phyloP scores from a whole-genome alignment of 2,888 invertebrate species.

The Campaea margaritaria region DNA sequence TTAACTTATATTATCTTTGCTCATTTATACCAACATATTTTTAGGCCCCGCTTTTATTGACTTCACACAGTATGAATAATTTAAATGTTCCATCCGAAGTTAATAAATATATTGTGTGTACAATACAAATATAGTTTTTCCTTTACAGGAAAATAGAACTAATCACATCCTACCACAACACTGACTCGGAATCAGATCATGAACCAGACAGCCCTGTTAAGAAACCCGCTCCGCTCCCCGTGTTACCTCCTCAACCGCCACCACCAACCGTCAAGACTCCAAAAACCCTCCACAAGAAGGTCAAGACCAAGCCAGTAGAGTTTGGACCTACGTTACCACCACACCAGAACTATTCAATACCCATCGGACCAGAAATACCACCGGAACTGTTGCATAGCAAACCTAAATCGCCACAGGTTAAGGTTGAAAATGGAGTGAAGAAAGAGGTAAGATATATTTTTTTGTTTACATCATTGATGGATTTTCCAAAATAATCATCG shows the following conservation, averaged over 20 bases:
- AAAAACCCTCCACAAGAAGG: conserved; percentile 56
- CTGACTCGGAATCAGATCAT: conserved; percentile 83
- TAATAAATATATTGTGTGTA: no score
- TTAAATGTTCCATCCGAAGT: no score
- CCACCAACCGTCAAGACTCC: conserved; percentile 34
- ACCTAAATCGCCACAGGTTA: conserved; percentile 47
- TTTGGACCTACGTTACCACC: conserved; percentile 72
- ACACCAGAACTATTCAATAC: conserved; percentile 64
- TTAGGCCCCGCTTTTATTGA: no score
- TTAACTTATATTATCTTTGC: no score
- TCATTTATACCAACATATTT: no score
- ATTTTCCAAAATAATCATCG: no score
- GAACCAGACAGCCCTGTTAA: conserved; percentile 65
- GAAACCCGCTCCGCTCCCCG: conserved; percentile 34
- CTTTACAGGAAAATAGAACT: conserved; percentile 84
- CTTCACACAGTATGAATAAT: no score
- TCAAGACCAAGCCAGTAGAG: conserved; percentile 61
- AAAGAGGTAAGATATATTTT: conserved; percentile 52
- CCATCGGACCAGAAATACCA: conserved; percentile 77
- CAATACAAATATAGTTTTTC: no score
- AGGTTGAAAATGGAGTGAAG: conserved; percentile 38
- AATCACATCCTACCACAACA: conserved; percentile 83
- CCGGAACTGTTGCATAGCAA: conserved; percentile 48
- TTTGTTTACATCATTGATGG: conserved; percentile 1
- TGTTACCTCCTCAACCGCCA: conserved; percentile 32